phyloP scores from a whole-genome alignment of 2,888 invertebrate genomes.

The Epirrhoe tristata region DNA sequence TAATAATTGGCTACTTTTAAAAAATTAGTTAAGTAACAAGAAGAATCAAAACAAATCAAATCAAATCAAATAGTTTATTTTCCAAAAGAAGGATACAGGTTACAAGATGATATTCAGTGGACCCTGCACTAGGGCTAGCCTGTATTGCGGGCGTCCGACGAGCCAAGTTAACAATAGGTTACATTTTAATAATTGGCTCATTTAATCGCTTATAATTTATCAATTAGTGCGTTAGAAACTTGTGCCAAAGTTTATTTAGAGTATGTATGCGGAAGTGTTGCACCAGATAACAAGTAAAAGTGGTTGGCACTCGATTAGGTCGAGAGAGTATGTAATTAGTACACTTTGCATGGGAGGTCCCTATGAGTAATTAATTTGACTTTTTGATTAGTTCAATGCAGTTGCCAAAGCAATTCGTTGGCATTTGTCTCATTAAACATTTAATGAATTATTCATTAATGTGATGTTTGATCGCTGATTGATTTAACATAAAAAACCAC shows the following conservation, averaged over 20 bases:
- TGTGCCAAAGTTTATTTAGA: slow-evolving; percentile 9
- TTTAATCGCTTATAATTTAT: too few species aligned
- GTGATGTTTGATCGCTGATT: background rate
- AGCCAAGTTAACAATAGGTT: too few species aligned
- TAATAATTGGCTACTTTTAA: too few species aligned
- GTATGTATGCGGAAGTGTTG: slow-evolving; percentile 58
- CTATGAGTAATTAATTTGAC: slow-evolving; percentile 56
- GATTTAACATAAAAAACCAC: slow-evolving; percentile 6
- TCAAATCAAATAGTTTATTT: too few species aligned
- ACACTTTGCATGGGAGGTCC: slow-evolving; percentile 62
- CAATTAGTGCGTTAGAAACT: background rate
- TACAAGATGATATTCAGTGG: too few species aligned
- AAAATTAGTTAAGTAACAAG: too few species aligned
- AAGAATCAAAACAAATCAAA: too few species aligned
- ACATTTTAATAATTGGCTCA: too few species aligned
- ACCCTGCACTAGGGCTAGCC: too few species aligned
- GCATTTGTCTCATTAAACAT: slow-evolving; percentile 12
- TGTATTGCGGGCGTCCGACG: too few species aligned
- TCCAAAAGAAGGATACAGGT: too few species aligned
- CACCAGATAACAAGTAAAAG: slow-evolving; percentile 59
- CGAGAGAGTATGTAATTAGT: slow-evolving; percentile 62
- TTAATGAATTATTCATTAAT: slow-evolving; percentile 15
- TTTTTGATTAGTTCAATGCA: slow-evolving; percentile 48
- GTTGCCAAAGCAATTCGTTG: slow-evolving; percentile 14
- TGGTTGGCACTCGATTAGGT: slow-evolving; percentile 45